Percentiles rank a stretch among this genome's conserved stretches.
Conservation (phyloP, 2,797 vertebrate species). For the Heliangelus exortis region DNA sequence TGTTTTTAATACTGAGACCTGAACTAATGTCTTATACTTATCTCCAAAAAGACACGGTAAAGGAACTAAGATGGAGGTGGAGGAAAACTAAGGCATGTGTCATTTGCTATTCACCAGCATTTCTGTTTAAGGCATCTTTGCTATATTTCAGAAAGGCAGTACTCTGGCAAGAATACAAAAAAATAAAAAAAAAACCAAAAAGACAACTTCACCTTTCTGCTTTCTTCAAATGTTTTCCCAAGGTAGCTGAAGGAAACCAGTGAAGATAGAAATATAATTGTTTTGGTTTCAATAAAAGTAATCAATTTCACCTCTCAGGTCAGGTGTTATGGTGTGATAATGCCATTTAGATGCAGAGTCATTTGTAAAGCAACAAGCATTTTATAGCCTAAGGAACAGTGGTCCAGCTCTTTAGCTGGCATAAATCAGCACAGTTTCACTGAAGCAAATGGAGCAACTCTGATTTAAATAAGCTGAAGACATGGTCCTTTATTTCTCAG, state of each 20-base stretch:
- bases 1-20: neutral
- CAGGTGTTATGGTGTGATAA: constrained; percentile 41
- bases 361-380: constrained; percentile 17
- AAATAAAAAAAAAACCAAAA: neutral
- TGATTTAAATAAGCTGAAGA: constrained; percentile 17
- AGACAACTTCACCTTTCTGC: neutral
- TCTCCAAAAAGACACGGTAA: neutral
- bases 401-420: neutral
- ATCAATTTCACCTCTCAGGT: constrained; percentile 41
- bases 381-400: constrained; percentile 27
- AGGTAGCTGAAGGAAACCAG: neutral
- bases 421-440: neutral
- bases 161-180: neutral
- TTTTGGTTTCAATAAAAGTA: constrained; percentile 52
- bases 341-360: constrained; percentile 16
- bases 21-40: neutral
- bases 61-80: neutral
- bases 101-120: neutral
- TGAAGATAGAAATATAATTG: constrained; percentile 15
- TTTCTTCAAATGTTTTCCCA: constrained; percentile 13
- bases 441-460: constrained; percentile 2
- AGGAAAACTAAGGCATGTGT: neutral
- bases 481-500: neutral
- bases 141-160: neutral
- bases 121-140: neutral